Percentiles rank a stretch among this genome's conserved stretches.
These are phyloP conservation scores for Teinopalpus imperialis DNA, from an alignment of 2,888 invertebrate species.

Conservation along the genomic window DNA sequence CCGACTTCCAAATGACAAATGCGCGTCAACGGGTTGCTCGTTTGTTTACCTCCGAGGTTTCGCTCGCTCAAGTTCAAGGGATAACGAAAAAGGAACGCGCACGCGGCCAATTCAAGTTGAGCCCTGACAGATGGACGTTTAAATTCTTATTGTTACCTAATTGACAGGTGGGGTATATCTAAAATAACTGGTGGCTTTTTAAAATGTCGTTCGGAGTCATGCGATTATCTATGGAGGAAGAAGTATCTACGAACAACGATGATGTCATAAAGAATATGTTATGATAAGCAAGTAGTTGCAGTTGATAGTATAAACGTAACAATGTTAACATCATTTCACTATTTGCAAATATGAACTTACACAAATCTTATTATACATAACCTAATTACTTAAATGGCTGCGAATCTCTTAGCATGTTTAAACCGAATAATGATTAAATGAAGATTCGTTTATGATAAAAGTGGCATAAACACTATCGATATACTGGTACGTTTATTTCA, in stretches of 20 bases:
- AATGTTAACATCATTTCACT: constrained; percentile 14
- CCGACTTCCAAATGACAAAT: constrained; percentile 76
- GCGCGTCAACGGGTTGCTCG: constrained; percentile 59
- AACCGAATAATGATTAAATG: too few relatives aligned
- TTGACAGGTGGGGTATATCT: constrained; percentile 33
- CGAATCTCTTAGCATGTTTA: too few relatives aligned
- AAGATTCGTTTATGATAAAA: too few relatives aligned
- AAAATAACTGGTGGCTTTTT: constrained; percentile 32
- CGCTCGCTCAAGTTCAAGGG: constrained; percentile 72
- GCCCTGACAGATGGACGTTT: constrained; percentile 29
- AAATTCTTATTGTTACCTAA: constrained; percentile 27
- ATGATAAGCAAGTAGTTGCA: constrained; percentile 29
- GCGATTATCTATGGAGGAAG: constrained; percentile 23
- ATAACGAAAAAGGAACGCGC: constrained; percentile 49
- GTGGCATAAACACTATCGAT: too few relatives aligned
- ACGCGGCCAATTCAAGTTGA: constrained; percentile 39
- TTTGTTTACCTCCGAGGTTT: constrained; percentile 63
- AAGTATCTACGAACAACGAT: constrained; percentile 19
- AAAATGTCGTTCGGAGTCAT: constrained; percentile 20
- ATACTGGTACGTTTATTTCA: too few relatives aligned
- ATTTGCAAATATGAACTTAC: too few relatives aligned
- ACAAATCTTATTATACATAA: too few relatives aligned
- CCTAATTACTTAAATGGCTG: too few relatives aligned
- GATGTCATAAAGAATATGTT: constrained; percentile 32
- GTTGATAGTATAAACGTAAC: constrained; percentile 25